Percentiles rank a stretch among this genome's conserved stretches.
Evolutionary conservation across 2,797 vertebrate species (phyloP).

Genomic region (Microcaecilia unicolor): DNA sequence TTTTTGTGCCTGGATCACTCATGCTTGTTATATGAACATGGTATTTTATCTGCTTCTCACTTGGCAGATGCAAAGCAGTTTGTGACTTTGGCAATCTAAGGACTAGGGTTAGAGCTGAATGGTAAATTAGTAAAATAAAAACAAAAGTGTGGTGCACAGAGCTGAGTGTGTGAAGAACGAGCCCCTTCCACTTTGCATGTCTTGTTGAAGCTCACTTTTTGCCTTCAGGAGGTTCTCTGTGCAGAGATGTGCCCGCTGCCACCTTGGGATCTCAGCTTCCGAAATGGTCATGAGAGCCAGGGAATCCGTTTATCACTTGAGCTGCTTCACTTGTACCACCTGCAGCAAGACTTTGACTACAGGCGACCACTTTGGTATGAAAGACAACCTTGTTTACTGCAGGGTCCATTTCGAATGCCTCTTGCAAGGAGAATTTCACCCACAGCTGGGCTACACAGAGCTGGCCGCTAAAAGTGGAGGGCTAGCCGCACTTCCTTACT

Average conservation of each 20-base stretch:
- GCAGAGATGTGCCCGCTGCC: conserved; percentile 98
- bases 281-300: conserved; percentile 98
- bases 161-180: no score
- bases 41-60: no score
- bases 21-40: no score
- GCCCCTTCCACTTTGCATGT: no score
- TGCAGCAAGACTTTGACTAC: conserved; percentile 96
- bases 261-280: conserved; percentile 95
- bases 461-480: conserved; percentile 87
- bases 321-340: conserved; percentile 95
- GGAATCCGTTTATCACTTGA: conserved; percentile 96
- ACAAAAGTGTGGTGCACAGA: no score
- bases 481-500: conserved; percentile 78
- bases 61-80: neutral
- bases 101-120: no score
- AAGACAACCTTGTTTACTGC: conserved; percentile 96
- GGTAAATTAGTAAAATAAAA: no score
- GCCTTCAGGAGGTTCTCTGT: conserved; percentile 97
- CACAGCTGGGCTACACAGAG: conserved; percentile 91
- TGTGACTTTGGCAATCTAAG: no score
- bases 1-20: no score
- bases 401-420: conserved; percentile 91
- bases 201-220: conserved; percentile 28
- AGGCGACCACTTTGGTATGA: conserved; percentile 97
- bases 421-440: conserved; percentile 85